Percentiles rank a stretch among this genome's conserved stretches.
These are phyloP conservation scores for Physella acuta DNA, from an alignment of 1,140 invertebrate genomes.

Conservation along the genomic window DNA sequence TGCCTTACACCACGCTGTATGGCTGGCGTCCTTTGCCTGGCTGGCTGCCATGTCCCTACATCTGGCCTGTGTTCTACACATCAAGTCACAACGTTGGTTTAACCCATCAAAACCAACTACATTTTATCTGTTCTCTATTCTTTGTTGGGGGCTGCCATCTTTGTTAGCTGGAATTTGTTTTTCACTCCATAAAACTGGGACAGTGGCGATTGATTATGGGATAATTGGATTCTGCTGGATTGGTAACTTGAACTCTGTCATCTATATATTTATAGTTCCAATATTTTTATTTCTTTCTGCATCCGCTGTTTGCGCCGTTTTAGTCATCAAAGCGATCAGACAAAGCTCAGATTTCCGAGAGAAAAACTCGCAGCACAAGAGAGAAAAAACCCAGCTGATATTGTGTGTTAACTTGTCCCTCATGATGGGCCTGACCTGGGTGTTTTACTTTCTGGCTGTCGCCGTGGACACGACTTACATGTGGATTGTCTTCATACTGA, in stretches of 20 bases:
- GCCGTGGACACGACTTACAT: conserved; percentile 21
- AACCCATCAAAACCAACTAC: not conserved
- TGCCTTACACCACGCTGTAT: conserved; percentile 60
- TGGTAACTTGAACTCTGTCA: conserved; percentile 27
- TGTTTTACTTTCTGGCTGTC: conserved; percentile 42
- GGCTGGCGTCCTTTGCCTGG: conserved; percentile 64
- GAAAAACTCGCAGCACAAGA: conserved; percentile 31
- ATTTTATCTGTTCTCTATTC: not conserved
- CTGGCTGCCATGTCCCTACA: conserved; percentile 64
- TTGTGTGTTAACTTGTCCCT: conserved; percentile 63
- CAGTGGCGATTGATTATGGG: not conserved
- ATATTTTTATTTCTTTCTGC: conserved; percentile 38
- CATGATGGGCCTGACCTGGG: conserved; percentile 51
- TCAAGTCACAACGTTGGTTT: not conserved
- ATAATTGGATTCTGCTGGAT: conserved; percentile 56
- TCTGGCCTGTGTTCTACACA: conserved; percentile 66
- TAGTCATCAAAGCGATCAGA: conserved; percentile 59
- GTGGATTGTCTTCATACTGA: conserved; percentile 34
- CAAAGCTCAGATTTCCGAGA: conserved; percentile 23
- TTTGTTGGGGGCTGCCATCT: conserved; percentile 7
- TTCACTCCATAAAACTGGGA: conserved; percentile 2
- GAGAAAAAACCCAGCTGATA: conserved; percentile 44
- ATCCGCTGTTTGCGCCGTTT: conserved; percentile 40
- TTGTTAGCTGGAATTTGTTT: conserved; percentile 5
- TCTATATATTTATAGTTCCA: conserved; percentile 46